Base-by-base conservation (phyloP, 2,888 invertebrate genomes). In the Ormyrus pomaceus region DNA sequence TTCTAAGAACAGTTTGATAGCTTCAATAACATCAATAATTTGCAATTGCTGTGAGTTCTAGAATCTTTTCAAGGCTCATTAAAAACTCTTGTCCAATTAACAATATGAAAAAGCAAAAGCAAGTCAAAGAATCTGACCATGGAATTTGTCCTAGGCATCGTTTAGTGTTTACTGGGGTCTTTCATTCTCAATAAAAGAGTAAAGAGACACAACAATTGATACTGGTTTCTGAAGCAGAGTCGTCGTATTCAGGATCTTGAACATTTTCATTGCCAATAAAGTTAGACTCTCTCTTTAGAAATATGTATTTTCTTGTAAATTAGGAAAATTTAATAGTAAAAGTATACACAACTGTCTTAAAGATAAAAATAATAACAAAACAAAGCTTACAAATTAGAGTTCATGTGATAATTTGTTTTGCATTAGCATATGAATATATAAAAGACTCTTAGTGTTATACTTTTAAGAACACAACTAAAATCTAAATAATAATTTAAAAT, bases 151-250 rank as follows among this genome's bases (percentile, higher is more conserved):
- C 71, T 72, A 79, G 72, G 76, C 58, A 81, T 76, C 62, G 19
- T 74, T 78, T 55, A 73, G 71, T 55, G 45, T 58, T 75, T 62
- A 69, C 69, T 55, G 11, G 66, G 53, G 69, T 46, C 73, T 73
- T 82, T 82, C 55, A 77, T 73, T 79, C 69, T 56, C 71, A 79
- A 81, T 81, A 51, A 69, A 79, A 19, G 13, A 66, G 70, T 71
- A 68, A 76, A 80, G 71, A 68, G 61, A 48, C 58, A 61, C 51
- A 64, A 69, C 68, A 73, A 72, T 72, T 56, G 51, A 65, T 19
- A 68, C 50, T 46, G 4, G 48, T 51, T 58, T 71, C 50, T 58
- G 3, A 58, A 74, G 50, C 13, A 48, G 69, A 62, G 34, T 9
- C 46, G 58, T 61, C 45, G 5, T 48, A 9, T 48, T 50, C 53